These are phyloP conservation scores for Naso thynnoides DNA, from an alignment of 2,797 vertebrate species.

Conservation along the genomic window DNA sequence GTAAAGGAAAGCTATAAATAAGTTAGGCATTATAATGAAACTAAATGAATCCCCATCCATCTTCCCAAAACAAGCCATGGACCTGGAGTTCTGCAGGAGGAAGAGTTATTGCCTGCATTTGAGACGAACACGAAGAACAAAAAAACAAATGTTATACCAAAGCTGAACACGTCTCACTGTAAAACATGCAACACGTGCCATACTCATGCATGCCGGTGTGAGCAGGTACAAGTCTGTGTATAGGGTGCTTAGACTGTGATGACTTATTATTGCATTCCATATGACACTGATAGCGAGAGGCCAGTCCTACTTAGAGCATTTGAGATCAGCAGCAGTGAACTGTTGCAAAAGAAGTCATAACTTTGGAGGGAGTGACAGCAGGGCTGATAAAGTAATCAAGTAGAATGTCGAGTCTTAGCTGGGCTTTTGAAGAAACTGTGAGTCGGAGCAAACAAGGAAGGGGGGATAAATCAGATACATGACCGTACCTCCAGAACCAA, in stretches of 20 bases:
- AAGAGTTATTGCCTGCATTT: slow-evolving; percentile 48
- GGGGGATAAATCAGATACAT: slow-evolving; percentile 65
- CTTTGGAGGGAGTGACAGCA: slow-evolving; percentile 51
- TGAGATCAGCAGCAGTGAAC: slow-evolving; percentile 36
- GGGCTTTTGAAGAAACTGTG: slow-evolving; percentile 62
- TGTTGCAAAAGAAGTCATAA: slow-evolving; percentile 50
- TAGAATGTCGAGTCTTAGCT: slow-evolving; percentile 59
- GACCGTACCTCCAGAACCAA: slow-evolving; percentile 47
- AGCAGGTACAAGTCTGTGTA: background rate
- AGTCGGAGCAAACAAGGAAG: slow-evolving; percentile 63
- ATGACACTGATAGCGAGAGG: slow-evolving; percentile 23
- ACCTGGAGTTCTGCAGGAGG: slow-evolving; percentile 56
- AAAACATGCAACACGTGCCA: slow-evolving; percentile 19
- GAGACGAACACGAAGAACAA: slow-evolving; percentile 49
- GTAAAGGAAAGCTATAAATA: slow-evolving; percentile 78
- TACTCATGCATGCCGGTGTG: background rate
- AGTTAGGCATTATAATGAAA: slow-evolving; percentile 82
- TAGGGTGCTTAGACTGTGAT: slow-evolving; percentile 10
- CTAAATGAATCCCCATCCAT: slow-evolving; percentile 83
- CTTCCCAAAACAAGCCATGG: slow-evolving; percentile 80
- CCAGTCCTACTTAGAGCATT: background rate
- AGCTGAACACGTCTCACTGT: background rate
- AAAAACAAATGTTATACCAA: slow-evolving; percentile 37
- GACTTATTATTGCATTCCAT: slow-evolving; percentile 51
- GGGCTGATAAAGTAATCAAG: slow-evolving; percentile 72